Conservation (phyloP, 2,797 vertebrate genomes). For the Crocidura indochinensis region DNA sequence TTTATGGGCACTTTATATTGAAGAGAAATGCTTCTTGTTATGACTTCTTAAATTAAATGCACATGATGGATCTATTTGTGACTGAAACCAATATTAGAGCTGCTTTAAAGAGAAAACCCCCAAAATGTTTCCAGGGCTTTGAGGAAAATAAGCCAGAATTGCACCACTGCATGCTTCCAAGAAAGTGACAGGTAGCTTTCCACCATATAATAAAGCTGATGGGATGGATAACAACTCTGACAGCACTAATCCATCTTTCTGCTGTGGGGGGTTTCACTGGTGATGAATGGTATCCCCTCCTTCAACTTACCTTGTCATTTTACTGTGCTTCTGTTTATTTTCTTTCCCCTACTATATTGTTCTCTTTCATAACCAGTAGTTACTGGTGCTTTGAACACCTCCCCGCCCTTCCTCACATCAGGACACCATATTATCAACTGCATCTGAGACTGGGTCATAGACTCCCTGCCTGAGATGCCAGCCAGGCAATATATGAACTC, state of each 20-base stretch:
- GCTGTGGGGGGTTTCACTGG: constrained; percentile 73
- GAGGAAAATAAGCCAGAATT: constrained; percentile 49
- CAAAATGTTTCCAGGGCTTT: constrained; percentile 67
- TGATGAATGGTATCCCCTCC: constrained; percentile 79
- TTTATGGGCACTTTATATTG: constrained; percentile 84
- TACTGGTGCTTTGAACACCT: background rate
- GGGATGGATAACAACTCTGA: constrained; percentile 76
- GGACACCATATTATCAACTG: constrained; percentile 33
- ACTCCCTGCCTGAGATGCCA: constrained; percentile 45
- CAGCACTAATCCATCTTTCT: constrained; percentile 81
- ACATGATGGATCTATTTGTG: constrained; percentile 80
- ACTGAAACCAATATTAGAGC: constrained; percentile 85
- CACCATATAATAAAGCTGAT: constrained; percentile 77
- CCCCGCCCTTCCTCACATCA: background rate
- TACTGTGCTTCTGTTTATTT: constrained; percentile 66
- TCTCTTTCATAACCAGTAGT: constrained; percentile 65
- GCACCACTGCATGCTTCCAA: constrained; percentile 71
- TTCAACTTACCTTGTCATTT: constrained; percentile 62
- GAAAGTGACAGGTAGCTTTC: constrained; percentile 74
- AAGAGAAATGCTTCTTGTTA: constrained; percentile 87
- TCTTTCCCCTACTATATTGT: constrained; percentile 23
- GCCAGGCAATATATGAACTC: constrained; percentile 10
- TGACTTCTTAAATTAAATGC: constrained; percentile 88
- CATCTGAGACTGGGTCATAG: constrained; percentile 5
- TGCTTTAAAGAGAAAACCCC: constrained; percentile 72